Conservation (phyloP, 1,140 invertebrate genomes). For the Eupeodes corollae region DNA sequence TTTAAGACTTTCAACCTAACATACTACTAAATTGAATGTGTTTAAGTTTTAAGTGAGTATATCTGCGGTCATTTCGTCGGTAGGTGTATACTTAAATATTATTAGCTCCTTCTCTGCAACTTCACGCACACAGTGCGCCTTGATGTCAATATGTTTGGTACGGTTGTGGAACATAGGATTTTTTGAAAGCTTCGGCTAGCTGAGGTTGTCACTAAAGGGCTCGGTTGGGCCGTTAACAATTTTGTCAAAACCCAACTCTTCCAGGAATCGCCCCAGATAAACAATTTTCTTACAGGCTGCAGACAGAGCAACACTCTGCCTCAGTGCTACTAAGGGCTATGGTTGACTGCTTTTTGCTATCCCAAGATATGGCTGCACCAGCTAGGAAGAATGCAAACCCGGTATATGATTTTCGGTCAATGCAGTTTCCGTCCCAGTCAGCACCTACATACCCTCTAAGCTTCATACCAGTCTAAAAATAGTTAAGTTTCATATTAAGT, state of each 20-base stretch:
- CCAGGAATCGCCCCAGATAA: slow-evolving; percentile 14
- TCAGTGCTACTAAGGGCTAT: slow-evolving; percentile 22
- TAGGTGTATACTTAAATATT: slow-evolving; percentile 8
- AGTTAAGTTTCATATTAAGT: slow-evolving; percentile 9
- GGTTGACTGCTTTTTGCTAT: slow-evolving; percentile 32
- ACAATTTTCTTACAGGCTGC: slow-evolving; percentile 18
- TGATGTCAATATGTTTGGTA: slow-evolving; percentile 25
- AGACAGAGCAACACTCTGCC: slow-evolving; percentile 22
- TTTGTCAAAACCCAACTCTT: slow-evolving; percentile 7
- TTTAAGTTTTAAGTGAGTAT: slow-evolving; percentile 13
- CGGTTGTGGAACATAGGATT: slow-evolving; percentile 16
- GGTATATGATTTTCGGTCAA: slow-evolving; percentile 24
- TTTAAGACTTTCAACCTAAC: too few species aligned
- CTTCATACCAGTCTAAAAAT: neutral
- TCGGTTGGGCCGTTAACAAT: neutral
- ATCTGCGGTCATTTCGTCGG: slow-evolving; percentile 11
- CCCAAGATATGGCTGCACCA: slow-evolving; percentile 30
- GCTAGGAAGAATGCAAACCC: slow-evolving; percentile 19
- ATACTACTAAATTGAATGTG: too few species aligned
- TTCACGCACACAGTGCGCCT: slow-evolving; percentile 20
- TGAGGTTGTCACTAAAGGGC: slow-evolving; percentile 12
- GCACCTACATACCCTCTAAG: slow-evolving; percentile 13
- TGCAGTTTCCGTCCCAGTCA: slow-evolving; percentile 26
- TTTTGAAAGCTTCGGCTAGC: slow-evolving; percentile 12
- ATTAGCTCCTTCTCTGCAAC: slow-evolving; percentile 5